A percentile compares a stretch with the other conserved stretches of the same genome.
Conservation (phyloP, 1,140 invertebrate species). For the Panagrolaimus sp. region DNA sequence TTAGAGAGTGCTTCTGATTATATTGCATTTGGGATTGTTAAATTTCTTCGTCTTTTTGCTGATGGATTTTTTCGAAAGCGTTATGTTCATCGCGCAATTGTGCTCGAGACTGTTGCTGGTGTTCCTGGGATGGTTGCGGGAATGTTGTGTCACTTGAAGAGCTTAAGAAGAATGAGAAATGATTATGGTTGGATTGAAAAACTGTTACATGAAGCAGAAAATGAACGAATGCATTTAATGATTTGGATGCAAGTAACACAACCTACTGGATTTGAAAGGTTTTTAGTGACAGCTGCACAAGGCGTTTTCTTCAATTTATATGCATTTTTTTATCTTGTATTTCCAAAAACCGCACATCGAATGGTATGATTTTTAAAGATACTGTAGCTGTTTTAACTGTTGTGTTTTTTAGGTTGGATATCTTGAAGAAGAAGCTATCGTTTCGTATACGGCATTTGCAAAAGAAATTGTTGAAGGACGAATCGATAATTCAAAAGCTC, state of each 20-base stretch:
- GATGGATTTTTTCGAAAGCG: constrained; percentile 17
- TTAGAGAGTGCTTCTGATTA: constrained; percentile 59
- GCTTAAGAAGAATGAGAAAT: constrained; percentile 58
- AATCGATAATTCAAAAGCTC: constrained; percentile 49
- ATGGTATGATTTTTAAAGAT: constrained; percentile 33
- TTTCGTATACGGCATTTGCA: constrained; percentile 60
- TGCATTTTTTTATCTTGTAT: constrained; percentile 58
- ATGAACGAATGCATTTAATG: constrained; percentile 62
- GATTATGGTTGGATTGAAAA: constrained; percentile 62
- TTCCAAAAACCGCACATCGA: constrained; percentile 59
- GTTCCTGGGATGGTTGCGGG: constrained; percentile 61
- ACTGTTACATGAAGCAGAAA: constrained; percentile 61
- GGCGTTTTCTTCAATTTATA: constrained; percentile 60
- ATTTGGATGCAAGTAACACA: constrained; percentile 59
- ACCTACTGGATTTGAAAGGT: constrained; percentile 57
- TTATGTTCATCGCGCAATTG: constrained; percentile 51
- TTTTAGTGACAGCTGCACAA: constrained; percentile 57
- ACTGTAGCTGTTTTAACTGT: neutral
- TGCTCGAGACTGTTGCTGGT: constrained; percentile 59
- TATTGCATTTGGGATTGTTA: constrained; percentile 56
- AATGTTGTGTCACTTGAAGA: constrained; percentile 60
- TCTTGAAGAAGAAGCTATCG: constrained; percentile 61
- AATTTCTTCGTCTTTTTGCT: constrained; percentile 26
- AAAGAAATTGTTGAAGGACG: constrained; percentile 48
- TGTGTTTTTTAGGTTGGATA: constrained; percentile 57